Conservation (phyloP, 1,140 invertebrate genomes). For the Matsumurasca onukii region DNA sequence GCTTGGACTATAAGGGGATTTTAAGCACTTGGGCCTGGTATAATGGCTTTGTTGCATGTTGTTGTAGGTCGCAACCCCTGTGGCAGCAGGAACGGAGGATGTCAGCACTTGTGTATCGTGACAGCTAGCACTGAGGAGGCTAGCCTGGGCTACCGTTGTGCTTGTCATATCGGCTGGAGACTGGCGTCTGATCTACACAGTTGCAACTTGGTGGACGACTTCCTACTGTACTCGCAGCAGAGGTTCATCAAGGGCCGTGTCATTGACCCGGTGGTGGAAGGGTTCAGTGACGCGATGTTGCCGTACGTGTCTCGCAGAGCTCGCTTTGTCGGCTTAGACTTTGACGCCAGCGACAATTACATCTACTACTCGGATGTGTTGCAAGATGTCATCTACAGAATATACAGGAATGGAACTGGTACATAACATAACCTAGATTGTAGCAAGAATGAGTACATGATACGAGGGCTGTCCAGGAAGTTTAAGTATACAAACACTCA, state of each 20-base stretch:
- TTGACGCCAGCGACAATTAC: conserved; percentile 86
- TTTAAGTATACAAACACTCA: too few species aligned
- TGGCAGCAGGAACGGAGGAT: conserved; percentile 84
- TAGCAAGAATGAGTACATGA: too few species aligned
- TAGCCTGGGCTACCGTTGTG: conserved; percentile 88
- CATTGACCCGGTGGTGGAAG: conserved; percentile 82
- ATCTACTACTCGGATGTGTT: conserved; percentile 97
- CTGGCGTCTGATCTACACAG: conserved; percentile 74
- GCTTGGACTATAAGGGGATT: too few species aligned
- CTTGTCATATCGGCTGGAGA: conserved; percentile 89
- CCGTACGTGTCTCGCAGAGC: conserved; percentile 88
- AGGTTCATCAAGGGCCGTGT: conserved; percentile 96
- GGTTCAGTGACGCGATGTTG: conserved; percentile 91
- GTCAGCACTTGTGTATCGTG: conserved; percentile 94
- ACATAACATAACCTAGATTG: too few species aligned
- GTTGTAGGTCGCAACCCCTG: conserved; percentile 80
- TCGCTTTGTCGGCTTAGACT: conserved; percentile 96
- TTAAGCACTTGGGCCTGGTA: too few species aligned
- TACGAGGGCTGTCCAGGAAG: too few species aligned
- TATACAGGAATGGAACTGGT: conserved; percentile 84
- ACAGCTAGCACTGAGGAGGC: conserved; percentile 73
- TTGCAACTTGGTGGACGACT: conserved; percentile 86
- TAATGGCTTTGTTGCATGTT: conserved; percentile 18
- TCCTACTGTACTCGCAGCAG: conserved; percentile 96
- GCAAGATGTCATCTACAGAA: conserved; percentile 94